Evolutionary conservation across 2,797 vertebrate species (phyloP).

Genomic region (Melanogrammus aeglefinus): DNA sequence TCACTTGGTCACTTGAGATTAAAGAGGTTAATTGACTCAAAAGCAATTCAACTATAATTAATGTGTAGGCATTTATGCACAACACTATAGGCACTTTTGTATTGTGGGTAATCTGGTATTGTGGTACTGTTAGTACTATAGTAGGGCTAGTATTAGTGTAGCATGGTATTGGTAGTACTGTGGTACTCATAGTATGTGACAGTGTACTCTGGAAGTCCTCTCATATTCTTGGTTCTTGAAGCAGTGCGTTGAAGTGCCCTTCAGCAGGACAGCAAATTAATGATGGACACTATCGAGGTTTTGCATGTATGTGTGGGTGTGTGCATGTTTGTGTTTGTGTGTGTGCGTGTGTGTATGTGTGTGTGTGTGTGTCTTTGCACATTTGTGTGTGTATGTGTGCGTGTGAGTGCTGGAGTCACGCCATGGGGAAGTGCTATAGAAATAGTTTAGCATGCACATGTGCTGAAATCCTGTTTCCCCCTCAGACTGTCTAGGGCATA

Average conservation of each 20-base stretch:
- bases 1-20: background rate
- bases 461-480: constrained; percentile 2
- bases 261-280: background rate
- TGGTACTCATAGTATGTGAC: background rate
- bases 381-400: background rate
- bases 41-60: background rate
- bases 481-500: background rate
- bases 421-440: background rate
- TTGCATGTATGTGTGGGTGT: background rate
- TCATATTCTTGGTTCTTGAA: background rate
- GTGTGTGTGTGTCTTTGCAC: background rate
- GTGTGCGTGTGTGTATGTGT: background rate
- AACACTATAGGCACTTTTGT: too few species aligned
- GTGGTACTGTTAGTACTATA: background rate
- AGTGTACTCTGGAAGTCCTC: background rate
- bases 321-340: too few species aligned
- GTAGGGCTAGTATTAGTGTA: too few species aligned
- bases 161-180: background rate
- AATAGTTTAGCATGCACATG: background rate
- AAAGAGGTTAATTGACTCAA: background rate
- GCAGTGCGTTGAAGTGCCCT: constrained; percentile 20
- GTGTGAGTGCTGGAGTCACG: background rate
- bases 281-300: background rate
- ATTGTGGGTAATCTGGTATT: too few species aligned
- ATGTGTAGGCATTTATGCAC: too few species aligned